phyloP scores from a whole-genome alignment of 2,888 invertebrate genomes.

The Pollenia amentaria region DNA sequence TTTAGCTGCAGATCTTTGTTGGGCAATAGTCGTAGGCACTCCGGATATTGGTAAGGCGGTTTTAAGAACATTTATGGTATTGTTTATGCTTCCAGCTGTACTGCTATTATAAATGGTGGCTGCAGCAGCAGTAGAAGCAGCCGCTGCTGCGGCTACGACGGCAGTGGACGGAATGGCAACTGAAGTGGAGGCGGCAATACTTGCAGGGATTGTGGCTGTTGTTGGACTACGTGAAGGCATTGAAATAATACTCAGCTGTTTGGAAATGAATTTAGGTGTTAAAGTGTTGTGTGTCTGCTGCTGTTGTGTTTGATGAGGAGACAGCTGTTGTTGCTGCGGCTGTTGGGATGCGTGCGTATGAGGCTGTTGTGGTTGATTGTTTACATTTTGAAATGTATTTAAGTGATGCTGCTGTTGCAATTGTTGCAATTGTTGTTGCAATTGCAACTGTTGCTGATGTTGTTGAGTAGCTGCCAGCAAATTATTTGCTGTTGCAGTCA shows the following conservation, averaged over 20 bases:
- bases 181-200: constrained; percentile 76
- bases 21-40: constrained; percentile 83
- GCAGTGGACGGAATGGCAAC: constrained; percentile 80
- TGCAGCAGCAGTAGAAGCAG: constrained; percentile 62
- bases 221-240: constrained; percentile 79
- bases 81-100: constrained; percentile 48
- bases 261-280: constrained; percentile 80
- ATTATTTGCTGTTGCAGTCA: constrained; percentile 57
- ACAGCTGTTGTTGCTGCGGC: constrained; percentile 73
- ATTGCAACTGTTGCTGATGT: constrained; percentile 66
- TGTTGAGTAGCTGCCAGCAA: constrained; percentile 59
- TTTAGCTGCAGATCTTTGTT: constrained; percentile 80
- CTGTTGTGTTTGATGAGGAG: constrained; percentile 72
- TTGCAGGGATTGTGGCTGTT: constrained; percentile 77
- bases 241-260: constrained; percentile 82
- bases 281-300: constrained; percentile 61
- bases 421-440: constrained; percentile 68
- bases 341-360: constrained; percentile 64
- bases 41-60: constrained; percentile 80
- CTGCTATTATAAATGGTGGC: constrained; percentile 64
- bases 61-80: constrained; percentile 75
- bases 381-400: constrained; percentile 69
- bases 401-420: constrained; percentile 68
- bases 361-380: constrained; percentile 69
- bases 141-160: constrained; percentile 43